Percentiles rank a stretch among this genome's conserved stretches.
Evolutionary conservation across 1,140 invertebrate species (phyloP).

Genomic region (Ceratosolen solmsi): DNA sequence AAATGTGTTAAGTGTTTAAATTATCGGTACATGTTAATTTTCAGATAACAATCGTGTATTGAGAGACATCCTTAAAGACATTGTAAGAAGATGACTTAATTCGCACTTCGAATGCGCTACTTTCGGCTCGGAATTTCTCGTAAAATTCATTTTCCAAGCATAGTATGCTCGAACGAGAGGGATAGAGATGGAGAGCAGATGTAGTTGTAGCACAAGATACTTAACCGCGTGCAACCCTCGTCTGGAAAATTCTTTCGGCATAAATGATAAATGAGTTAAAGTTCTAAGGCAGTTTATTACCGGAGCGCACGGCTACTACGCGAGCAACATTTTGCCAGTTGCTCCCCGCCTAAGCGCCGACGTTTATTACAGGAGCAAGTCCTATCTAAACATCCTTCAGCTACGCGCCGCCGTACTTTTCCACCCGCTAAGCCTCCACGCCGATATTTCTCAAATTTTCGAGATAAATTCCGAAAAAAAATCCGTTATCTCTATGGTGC

Average conservation of each 20-base stretch:
- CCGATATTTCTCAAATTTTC: conserved; percentile 49
- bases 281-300: conserved; percentile 30
- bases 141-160: neutral
- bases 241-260: conserved; percentile 8
- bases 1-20: too few relatives aligned
- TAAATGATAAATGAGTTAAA: conserved; percentile 42
- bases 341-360: neutral
- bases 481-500: conserved; percentile 21
- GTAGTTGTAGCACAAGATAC: neutral
- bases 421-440: neutral
- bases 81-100: neutral
- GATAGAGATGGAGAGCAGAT: neutral
- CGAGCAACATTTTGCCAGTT: conserved; percentile 20
- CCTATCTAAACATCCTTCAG: conserved; percentile 40
- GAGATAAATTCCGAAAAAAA: conserved; percentile 43
- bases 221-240: neutral
- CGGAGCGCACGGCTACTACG: neutral
- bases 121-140: neutral
- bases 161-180: neutral
- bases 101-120: neutral
- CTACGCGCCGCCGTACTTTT: neutral
- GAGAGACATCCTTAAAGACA: too few relatives aligned
- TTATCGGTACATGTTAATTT: too few relatives aligned
- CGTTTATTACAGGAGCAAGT: conserved; percentile 36
- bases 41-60: too few relatives aligned